Percentiles rank a stretch among this genome's conserved stretches.
Conservation (phyloP, 1,140 invertebrate genomes). For the Anastrepha obliqua region DNA sequence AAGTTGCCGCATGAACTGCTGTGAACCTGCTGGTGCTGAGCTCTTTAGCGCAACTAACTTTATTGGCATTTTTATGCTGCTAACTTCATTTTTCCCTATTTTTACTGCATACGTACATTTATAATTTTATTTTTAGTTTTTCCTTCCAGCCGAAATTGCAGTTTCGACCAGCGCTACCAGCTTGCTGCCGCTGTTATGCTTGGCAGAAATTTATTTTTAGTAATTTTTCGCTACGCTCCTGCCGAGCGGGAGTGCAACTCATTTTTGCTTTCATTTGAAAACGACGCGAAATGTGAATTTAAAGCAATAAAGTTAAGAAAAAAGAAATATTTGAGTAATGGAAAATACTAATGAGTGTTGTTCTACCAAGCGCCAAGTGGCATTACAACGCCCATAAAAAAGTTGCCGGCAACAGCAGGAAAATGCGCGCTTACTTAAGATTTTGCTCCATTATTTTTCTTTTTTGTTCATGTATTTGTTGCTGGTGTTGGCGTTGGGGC, state of each 20-base stretch:
- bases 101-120: not conserved
- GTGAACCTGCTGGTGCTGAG: conserved; percentile 8
- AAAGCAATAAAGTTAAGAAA: not conserved
- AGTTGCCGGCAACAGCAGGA: not conserved
- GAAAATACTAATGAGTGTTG: conserved; percentile 44
- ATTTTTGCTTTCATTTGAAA: not conserved
- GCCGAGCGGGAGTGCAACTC: not conserved
- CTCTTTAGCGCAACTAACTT: conserved; percentile 4
- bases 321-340: conserved; percentile 30
- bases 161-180: not conserved
- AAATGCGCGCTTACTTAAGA: conserved; percentile 40
- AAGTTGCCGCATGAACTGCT: not conserved
- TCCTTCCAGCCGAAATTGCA: not conserved
- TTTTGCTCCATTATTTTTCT: not conserved
- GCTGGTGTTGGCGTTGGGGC: not conserved
- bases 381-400: conserved; percentile 45
- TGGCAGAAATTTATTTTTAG: conserved; percentile 41
- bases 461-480: not conserved
- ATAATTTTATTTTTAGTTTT: not conserved
- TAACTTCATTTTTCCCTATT: not conserved
- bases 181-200: not conserved
- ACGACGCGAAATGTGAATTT: not conserved
- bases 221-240: conserved; percentile 11
- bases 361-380: conserved; percentile 46
- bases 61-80: not conserved